Conservation (phyloP, 1,140 invertebrate genomes). For the Eupeodes corollae region DNA sequence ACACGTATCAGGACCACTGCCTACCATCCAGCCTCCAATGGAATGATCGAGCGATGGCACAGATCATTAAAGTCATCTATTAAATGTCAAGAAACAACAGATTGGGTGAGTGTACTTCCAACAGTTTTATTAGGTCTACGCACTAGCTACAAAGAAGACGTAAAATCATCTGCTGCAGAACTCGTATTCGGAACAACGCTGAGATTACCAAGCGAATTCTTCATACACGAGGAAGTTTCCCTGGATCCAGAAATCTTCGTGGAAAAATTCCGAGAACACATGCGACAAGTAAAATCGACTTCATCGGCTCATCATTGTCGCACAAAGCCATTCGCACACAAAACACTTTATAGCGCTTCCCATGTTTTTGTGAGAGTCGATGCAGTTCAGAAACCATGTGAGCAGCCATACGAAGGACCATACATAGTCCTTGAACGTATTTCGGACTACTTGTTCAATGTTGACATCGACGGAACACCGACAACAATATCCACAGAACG, state of each 20-base stretch:
- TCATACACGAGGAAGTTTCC: slow-evolving; percentile 5
- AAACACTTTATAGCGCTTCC: slow-evolving; percentile 11
- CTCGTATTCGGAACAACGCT: slow-evolving; percentile 31
- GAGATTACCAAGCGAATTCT: slow-evolving; percentile 29
- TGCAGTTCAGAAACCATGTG: slow-evolving; percentile 8
- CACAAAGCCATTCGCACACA: slow-evolving; percentile 6
- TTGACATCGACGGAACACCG: too few relatives aligned
- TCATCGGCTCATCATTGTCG: slow-evolving; percentile 1
- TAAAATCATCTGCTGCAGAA: slow-evolving; percentile 21
- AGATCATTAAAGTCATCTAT: slow-evolving; percentile 28
- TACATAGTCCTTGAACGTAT: slow-evolving; percentile 11
- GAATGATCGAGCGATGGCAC: slow-evolving; percentile 28
- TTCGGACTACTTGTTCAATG: not conserved
- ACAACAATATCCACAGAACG: too few relatives aligned
- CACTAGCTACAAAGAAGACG: slow-evolving; percentile 18
- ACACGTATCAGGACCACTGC: slow-evolving; percentile 16
- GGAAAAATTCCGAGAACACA: slow-evolving; percentile 8
- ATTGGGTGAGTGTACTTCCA: slow-evolving; percentile 24
- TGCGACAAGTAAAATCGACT: slow-evolving; percentile 6
- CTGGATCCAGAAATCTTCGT: not conserved
- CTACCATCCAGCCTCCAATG: slow-evolving; percentile 32
- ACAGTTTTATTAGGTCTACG: slow-evolving; percentile 28
- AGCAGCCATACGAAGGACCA: slow-evolving; percentile 22
- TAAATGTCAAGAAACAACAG: slow-evolving; percentile 5
- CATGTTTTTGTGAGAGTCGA: slow-evolving; percentile 24